phyloP scores from a whole-genome alignment of 2,797 vertebrate species.

The Margarornis squamiger region DNA sequence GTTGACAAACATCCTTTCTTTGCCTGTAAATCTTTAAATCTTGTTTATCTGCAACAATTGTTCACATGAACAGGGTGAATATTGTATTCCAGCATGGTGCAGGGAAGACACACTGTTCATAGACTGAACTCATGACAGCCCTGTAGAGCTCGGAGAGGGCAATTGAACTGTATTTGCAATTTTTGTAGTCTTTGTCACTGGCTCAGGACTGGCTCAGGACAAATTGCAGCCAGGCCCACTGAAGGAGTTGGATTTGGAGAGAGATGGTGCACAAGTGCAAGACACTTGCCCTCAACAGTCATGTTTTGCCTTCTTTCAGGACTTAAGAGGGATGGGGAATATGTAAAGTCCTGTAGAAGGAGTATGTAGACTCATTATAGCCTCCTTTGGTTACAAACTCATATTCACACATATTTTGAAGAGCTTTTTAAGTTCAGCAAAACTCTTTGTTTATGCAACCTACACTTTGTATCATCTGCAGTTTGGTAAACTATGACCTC shows the following conservation, averaged over 20 bases:
- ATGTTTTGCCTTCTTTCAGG: neutral
- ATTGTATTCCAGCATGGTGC: neutral
- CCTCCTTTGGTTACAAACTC: neutral
- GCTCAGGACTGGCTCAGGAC: no score
- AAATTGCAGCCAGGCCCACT: neutral
- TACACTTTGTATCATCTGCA: neutral
- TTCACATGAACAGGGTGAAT: neutral
- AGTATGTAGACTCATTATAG: neutral
- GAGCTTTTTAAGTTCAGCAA: neutral
- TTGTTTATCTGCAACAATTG: neutral
- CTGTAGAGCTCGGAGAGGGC: neutral
- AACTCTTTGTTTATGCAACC: neutral
- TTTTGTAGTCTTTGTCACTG: neutral
- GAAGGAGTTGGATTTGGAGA: neutral
- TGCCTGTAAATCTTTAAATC: neutral
- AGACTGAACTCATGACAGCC: neutral
- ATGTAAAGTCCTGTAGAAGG: neutral
- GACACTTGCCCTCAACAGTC: neutral
- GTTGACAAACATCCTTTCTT: neutral
- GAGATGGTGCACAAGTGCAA: neutral
- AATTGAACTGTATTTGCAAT: rapidly evolving
- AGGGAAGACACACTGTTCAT: neutral
- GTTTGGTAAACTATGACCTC: neutral
- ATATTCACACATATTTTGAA: neutral
- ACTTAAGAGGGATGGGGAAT: neutral